Percentiles rank a stretch among this genome's conserved stretches.
Conservation (phyloP, 2,888 invertebrate species). For the Phaonia tiefii region DNA sequence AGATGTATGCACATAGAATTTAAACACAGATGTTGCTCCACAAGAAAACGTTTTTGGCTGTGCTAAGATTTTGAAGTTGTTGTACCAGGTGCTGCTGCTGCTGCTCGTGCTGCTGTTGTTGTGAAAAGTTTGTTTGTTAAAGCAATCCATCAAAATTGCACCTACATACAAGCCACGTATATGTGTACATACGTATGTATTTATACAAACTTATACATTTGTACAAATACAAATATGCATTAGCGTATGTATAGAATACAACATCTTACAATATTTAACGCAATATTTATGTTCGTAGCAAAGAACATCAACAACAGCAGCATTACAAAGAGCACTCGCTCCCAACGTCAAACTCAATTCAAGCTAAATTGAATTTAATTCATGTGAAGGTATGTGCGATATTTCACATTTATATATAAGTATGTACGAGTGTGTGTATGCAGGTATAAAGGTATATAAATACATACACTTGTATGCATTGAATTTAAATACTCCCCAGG, state of each 20-base stretch:
- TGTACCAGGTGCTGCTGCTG: conserved; percentile 4
- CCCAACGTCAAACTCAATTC: conserved; percentile 65
- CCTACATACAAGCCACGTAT: conserved; percentile 78
- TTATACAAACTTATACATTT: conserved; percentile 11
- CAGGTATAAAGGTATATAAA: conserved; percentile 42
- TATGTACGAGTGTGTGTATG: not conserved
- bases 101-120: conserved; percentile 42
- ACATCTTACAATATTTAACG: conserved; percentile 57
- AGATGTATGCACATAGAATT: conserved; percentile 48
- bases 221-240: not conserved
- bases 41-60: conserved; percentile 18
- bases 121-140: conserved; percentile 65
- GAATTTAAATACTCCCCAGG: conserved; percentile 65
- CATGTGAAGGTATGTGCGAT: conserved; percentile 6
- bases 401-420: conserved; percentile 4
- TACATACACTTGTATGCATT: conserved; percentile 47
- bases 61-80: conserved; percentile 27
- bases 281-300: conserved; percentile 36
- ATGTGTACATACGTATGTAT: conserved; percentile 46
- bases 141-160: conserved; percentile 80
- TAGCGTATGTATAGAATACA: conserved; percentile 21
- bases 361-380: conserved; percentile 78
- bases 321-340: not conserved
- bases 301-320: conserved; percentile 46
- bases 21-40: conserved; percentile 57